A percentile compares a stretch with the other conserved stretches of the same genome.
phyloP scores from a whole-genome alignment of 2,888 invertebrate genomes.

The Calameuta filiformis region DNA sequence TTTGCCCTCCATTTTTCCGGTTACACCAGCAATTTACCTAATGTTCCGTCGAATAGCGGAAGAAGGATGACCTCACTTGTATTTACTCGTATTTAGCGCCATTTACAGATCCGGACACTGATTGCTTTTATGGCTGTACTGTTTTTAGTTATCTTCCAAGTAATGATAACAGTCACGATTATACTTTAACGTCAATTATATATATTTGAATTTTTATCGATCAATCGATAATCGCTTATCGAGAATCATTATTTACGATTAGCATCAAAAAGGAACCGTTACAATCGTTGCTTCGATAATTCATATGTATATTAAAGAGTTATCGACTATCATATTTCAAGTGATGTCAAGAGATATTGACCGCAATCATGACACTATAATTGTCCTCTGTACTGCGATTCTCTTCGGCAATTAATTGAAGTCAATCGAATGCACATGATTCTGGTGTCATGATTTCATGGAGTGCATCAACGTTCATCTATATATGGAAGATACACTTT shows the following conservation, averaged over 20 bases:
- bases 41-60: neutral
- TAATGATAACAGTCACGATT: neutral
- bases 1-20: neutral
- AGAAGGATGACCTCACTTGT: neutral
- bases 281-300: neutral
- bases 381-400: neutral
- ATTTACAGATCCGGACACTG: neutral
- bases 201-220: neutral
- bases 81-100: neutral
- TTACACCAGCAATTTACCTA: neutral
- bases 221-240: neutral
- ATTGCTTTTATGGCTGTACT: neutral
- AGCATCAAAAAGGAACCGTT: neutral
- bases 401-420: neutral
- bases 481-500: neutral
- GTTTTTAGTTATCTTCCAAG: neutral
- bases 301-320: neutral
- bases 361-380: neutral
- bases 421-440: neutral
- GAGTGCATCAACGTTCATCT: neutral
- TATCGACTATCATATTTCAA: conserved; percentile 4
- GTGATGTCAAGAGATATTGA: conserved; percentile 19
- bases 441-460: conserved; percentile 9
- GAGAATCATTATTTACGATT: neutral
- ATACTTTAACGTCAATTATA: neutral